Evolutionary conservation across 2,888 invertebrate species (phyloP), one percentile per base, ranked within the genome.

Genomic region (Hyposoter dolosus): DNA sequence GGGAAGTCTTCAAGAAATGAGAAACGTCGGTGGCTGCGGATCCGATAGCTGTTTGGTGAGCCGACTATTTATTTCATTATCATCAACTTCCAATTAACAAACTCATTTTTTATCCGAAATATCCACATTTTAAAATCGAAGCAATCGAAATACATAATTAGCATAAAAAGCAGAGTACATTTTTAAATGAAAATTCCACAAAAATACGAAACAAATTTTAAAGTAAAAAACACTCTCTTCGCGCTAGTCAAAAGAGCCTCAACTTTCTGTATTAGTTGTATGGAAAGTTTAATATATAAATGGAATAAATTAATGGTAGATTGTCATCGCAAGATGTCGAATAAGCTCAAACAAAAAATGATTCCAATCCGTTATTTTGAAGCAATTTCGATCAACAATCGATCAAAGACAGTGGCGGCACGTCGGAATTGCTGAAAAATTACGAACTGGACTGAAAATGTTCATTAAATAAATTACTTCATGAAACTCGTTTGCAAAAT

Each of bases 1-100:
- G 95, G 96, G 96, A 35, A 97, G 96, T 91, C 94, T 97, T 69
- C 96, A 96, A 90, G 96, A 97, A 89, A 95, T 96, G 91, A 95
- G 95, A 87, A 94, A 94, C 83, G 90, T 93, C 47, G 92, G 91
- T 17, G 89, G 87, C 32, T 91, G 90, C 63, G 85, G 76, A 5
- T 89, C 91, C 32, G 91, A 91, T 74, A 90, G 90, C 78, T 92
- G 90, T 84, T 85, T 92, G 90, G 93, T 93, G 79, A 93, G 92
- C 85, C 53, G 17, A 32, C 53, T 15, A 71, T 65, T 63, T 19
- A 60, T 56, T 78, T 68, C 15, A 23, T 12, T 35, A 32, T 28
- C n/a, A 7, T 66, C 43, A 5, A 28, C 43, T 40, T 63, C 45
- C 17, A 10, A 47, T 9, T 6, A 56, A 69, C n/a, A 60, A 60